Evolutionary conservation across 2,888 invertebrate species (phyloP), one percentile per base, ranked within the genome.

Genomic region (Hedychridium roseum): DNA sequence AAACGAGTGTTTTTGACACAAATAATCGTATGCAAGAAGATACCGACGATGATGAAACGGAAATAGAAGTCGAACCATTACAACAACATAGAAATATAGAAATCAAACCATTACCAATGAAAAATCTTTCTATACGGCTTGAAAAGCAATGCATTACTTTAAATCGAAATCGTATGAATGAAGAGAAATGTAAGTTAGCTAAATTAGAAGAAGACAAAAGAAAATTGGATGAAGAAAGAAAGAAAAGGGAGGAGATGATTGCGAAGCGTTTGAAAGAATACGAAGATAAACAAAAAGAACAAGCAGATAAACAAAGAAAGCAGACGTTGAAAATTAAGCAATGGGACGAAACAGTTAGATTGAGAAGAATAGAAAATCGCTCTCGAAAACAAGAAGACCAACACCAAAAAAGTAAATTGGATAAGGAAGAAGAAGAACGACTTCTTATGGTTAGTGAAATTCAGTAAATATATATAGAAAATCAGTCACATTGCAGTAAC

Each of bases 11-110:
- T n/a, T n/a, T n/a, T n/a, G n/a, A n/a, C n/a, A n/a, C n/a, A n/a
- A n/a, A n/a, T n/a, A n/a, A n/a, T n/a, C n/a, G n/a, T n/a, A 55
- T 69, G 11, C 38, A 35, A 14, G 44, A 54, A 18, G 52, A 54
- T 28, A 41, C 43, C 11, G 41, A 46, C 2, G 47, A 52, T n/a
- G 39, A 58, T 15, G 47, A 57, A 15, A 32, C n/a, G n/a, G n/a
- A n/a, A n/a, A n/a, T n/a, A n/a, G n/a, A n/a, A n/a, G n/a, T n/a
- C n/a, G n/a, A n/a, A n/a, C n/a, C n/a, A n/a, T 45, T 12, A 43
- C 44, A 3, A 26, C 38, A 9, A 39, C 44, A 1, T 39, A 11
- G 17, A 54, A 66, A 28, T 20, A 12, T 40, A 3, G 39, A 54
- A 9, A 44, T 44, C n/a, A 61, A 48, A 30, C 49, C 56, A 3